Base-by-base conservation (phyloP, 2,888 invertebrate species). In the Ischnus inquisitorius region DNA sequence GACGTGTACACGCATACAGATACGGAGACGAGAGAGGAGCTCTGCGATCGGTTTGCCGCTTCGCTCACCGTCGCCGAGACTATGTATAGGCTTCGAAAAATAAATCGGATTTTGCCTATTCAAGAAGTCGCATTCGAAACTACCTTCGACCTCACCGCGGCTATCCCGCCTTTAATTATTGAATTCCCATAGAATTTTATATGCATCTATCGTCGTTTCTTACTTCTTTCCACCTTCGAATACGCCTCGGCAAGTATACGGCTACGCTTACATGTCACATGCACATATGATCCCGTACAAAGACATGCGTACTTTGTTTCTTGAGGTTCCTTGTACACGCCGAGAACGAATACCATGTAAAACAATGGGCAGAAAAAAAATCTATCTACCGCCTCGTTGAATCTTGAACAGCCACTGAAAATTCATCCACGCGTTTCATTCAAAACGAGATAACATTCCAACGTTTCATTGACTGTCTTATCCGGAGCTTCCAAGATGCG, bases 51-150 rank as follows among this genome's bases (percentile, higher is more conserved):
- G 51, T 83, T 74, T 64, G 39, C 71, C 71, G 19, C 46, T 75
- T 57, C 14, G 39, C 62, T 48, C 34, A 16, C 46, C 14, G 34
- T 28, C n/a, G 16, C 12, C 3, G 71, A 16, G 54, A 19, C 10
- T 46, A 46, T n/a, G 54, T 43, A 54, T 60, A 67, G 82, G 51
- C 75, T 79, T 83, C 65, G 69, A 79, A 76, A 34, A 83, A 79
- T 83, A 83, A 83, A 83, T 83, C 79, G 83, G 71, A 83, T 83
- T 83, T 79, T 83, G 57, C 75, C 83, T 71, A 83, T 83, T 79
- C 75, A 69, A 79, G 46, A 60, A 48, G 79, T 10, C 43, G 51
- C 64, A 46, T 76, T 69, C 41, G 71, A 71, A 79, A 79, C 64
- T 64, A 62, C 54, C 69, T 75, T 34, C 8, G 34, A 3, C n/a